These are phyloP conservation scores for Gnathonemus longibarbis DNA, from an alignment of 2,113 vertebrate species.

Conservation along the genomic window DNA sequence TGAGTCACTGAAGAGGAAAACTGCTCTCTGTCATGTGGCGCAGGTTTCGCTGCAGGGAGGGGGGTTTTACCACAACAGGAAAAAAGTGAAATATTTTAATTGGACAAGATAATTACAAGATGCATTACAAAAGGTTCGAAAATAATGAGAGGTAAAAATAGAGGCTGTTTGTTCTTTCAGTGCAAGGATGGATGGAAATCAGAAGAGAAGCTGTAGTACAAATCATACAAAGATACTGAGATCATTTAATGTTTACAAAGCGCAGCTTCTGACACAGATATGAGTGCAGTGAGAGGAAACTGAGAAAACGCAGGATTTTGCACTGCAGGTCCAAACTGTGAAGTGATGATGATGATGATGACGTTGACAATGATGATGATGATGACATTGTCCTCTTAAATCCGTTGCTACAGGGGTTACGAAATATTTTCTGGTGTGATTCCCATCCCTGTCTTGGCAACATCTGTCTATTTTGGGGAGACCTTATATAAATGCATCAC, in stretches of 20 bases:
- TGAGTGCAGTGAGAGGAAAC: neutral
- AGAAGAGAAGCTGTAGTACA: neutral
- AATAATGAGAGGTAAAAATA: slow-evolving; percentile 5
- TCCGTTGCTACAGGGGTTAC: neutral
- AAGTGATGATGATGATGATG: neutral
- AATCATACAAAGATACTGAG: neutral
- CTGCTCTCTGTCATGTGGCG: slow-evolving; percentile 5
- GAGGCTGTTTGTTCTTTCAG: no score
- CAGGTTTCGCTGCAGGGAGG: neutral
- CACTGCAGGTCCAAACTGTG: neutral
- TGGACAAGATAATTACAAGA: slow-evolving; percentile 2
- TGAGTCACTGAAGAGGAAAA: slow-evolving; percentile 10
- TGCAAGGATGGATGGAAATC: neutral
- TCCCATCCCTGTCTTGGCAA: neutral
- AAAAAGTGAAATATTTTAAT: neutral
- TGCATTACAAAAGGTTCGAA: neutral
- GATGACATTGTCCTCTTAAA: neutral
- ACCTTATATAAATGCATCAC: neutral
- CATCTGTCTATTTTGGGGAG: neutral
- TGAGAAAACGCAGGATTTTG: neutral
- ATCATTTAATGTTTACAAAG: neutral
- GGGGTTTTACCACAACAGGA: neutral
- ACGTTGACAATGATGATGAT: neutral
- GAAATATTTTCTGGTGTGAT: neutral
- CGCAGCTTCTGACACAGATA: neutral